A percentile compares a stretch with the other conserved stretches of the same genome.
Evolutionary conservation across 2,888 invertebrate genomes (phyloP).

Genomic region (Philopedon plagiatum): DNA sequence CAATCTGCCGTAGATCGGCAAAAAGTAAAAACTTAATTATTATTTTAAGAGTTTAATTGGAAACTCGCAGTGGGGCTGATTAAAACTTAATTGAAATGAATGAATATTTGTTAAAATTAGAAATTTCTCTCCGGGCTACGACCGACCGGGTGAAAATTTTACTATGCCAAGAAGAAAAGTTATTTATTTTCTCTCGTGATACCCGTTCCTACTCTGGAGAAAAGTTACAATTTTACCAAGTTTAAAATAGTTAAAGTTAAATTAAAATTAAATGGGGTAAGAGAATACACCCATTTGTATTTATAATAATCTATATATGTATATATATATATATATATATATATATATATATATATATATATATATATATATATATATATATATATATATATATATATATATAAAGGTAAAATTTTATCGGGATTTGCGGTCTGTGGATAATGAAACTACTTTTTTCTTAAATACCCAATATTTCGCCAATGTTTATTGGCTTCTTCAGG

Average conservation of each 20-base stretch:
- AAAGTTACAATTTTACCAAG: constrained; percentile 30
- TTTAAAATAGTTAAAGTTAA: too few relatives aligned
- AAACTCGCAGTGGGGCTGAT: constrained; percentile 65
- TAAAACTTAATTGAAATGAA: constrained; percentile 70
- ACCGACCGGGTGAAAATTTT: constrained; percentile 32
- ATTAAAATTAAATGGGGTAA: too few relatives aligned
- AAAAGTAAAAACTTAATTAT: constrained; percentile 65
- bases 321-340: background rate
- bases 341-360: background rate
- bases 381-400: background rate
- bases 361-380: background rate
- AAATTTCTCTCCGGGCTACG: constrained; percentile 59
- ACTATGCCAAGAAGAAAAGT: constrained; percentile 40
- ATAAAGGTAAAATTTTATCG: too few relatives aligned
- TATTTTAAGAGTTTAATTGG: constrained; percentile 67
- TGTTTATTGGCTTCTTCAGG: too few relatives aligned
- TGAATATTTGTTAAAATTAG: constrained; percentile 69
- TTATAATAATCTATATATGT: too few relatives aligned
- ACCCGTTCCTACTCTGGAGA: background rate
- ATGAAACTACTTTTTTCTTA: too few relatives aligned
- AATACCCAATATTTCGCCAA: too few relatives aligned
- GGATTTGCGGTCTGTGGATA: too few relatives aligned
- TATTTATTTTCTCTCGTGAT: constrained; percentile 38
- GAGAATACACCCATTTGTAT: too few relatives aligned
- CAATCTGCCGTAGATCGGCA: constrained; percentile 52